Evolutionary conservation across 2,797 vertebrate genomes (phyloP), one percentile per base, ranked within the genome.

Genomic region (Antennarius maculatus): DNA sequence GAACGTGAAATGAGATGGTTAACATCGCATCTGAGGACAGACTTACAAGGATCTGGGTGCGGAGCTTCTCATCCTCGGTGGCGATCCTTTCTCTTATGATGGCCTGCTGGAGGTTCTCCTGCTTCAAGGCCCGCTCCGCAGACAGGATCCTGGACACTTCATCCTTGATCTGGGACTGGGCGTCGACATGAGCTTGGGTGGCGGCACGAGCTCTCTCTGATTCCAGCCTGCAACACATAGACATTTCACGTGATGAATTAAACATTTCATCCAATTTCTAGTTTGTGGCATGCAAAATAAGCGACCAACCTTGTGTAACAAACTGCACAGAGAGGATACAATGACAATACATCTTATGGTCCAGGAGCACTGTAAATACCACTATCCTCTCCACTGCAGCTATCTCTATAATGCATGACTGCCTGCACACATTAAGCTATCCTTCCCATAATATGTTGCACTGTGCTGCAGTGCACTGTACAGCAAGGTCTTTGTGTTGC

Each of bases 31-130:
- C 17, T 34, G 12, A n/a, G 6, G 29, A 12, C 10, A 7, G 1
- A 93, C 96, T 95, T 80, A 99, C 97, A 43, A 94, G 91, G 66
- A 91, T 90, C 52, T 95, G 95, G 0, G 94, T 89, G 55, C 94
- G 96, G 3, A 88, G 84, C 0, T 79, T 92, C 56, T 98, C 96
- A 12, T 97, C 96, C 70, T 97, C 97, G 0, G 91, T 88, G 0
- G 86, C 79, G 23, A 96, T 89, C 72, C 95, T 88, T 88, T 98
- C 96, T 0, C 93, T 91, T 0, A 96, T 83, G 16, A 96, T 71
- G 14, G 95, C 93, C 53, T 95, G 92, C 55, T 96, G 93, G 74
- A 96, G 60, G 77, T 92, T 93, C 57, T 97, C 95, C 0, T 93
- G 92, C 0, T 91, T 88, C 15, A 79, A 48, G 0, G 91, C 72